A percentile compares a stretch with the other conserved stretches of the same genome.
Conservation (phyloP, 2,888 invertebrate genomes). For the Lithodes maja region DNA sequence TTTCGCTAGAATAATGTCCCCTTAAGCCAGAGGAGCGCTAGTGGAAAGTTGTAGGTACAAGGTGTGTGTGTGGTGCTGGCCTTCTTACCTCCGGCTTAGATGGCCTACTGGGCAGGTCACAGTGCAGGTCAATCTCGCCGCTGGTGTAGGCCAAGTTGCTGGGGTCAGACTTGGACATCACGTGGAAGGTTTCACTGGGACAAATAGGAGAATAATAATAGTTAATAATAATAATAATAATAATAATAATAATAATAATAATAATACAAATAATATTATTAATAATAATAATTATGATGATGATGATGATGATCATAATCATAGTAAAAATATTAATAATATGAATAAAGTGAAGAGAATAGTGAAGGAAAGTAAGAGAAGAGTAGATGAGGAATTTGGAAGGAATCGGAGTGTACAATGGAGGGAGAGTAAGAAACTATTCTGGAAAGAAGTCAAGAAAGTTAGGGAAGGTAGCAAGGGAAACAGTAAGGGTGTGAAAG, state of each 20-base stretch:
- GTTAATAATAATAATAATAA: neutral
- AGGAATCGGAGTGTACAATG: too few species aligned
- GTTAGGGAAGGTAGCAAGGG: too few species aligned
- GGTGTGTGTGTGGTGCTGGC: neutral
- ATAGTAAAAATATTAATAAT: neutral
- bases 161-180: slow-evolving; percentile 6
- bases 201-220: neutral
- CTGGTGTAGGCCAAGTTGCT: slow-evolving; percentile 17
- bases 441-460: too few species aligned
- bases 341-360: neutral
- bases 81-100: neutral
- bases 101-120: neutral
- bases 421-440: too few species aligned
- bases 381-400: too few species aligned
- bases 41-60: too few species aligned
- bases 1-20: too few species aligned
- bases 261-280: neutral
- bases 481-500: too few species aligned
- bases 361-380: too few species aligned
- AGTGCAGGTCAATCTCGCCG: neutral
- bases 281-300: neutral
- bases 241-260: neutral
- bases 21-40: too few species aligned
- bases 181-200: neutral
- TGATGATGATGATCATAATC: neutral